phyloP scores from a whole-genome alignment of 2,113 vertebrate genomes.

The Ariopsis seemanni region DNA sequence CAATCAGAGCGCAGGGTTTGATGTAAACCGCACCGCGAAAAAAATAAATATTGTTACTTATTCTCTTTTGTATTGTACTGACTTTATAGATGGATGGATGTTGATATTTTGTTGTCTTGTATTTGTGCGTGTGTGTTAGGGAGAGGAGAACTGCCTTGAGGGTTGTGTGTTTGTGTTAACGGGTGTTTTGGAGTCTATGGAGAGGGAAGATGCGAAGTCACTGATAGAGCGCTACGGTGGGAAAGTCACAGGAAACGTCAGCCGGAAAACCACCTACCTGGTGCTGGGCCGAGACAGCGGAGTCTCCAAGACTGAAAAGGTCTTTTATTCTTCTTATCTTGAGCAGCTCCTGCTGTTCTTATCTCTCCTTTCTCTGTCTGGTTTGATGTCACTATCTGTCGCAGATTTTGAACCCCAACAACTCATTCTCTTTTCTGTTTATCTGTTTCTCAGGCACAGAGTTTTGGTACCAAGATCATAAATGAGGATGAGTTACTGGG shows the following conservation, averaged over 20 bases:
- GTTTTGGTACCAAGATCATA: slow-evolving; percentile 86
- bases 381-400: neutral
- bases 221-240: slow-evolving; percentile 94
- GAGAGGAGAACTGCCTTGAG: slow-evolving; percentile 95
- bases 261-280: slow-evolving; percentile 93
- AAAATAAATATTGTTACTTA: too few relatives aligned
- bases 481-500: slow-evolving; percentile 90
- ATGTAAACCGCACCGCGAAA: too few relatives aligned
- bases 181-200: slow-evolving; percentile 92
- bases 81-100: too few relatives aligned
- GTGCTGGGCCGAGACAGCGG: slow-evolving; percentile 91
- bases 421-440: neutral
- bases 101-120: neutral
- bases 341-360: neutral
- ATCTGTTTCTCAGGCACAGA: slow-evolving; percentile 76
- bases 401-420: too few relatives aligned
- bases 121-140: slow-evolving; percentile 70
- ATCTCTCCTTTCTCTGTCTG: neutral
- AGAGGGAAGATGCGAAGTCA: slow-evolving; percentile 89
- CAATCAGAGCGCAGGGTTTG: too few relatives aligned
- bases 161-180: slow-evolving; percentile 93
- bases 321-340: neutral
- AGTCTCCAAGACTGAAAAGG: slow-evolving; percentile 89
- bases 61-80: too few relatives aligned
- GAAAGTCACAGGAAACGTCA: slow-evolving; percentile 93